Conservation (phyloP, 2,888 invertebrate species). For the Chymomyza amoena region DNA sequence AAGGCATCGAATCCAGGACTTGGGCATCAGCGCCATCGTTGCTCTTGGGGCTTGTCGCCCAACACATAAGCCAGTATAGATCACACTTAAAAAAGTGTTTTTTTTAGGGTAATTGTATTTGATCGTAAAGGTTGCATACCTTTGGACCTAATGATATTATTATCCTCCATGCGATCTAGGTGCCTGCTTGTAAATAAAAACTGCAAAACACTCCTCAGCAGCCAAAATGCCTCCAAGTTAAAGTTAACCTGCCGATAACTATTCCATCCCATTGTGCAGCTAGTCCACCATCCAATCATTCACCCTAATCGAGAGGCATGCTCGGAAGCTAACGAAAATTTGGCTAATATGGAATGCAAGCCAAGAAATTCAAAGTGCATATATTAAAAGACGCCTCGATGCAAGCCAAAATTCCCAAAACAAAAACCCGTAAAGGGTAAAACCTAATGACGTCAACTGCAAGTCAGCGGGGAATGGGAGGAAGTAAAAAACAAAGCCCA, state of each 20-base stretch:
- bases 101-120: too few relatives aligned
- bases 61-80: too few relatives aligned
- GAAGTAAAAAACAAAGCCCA: neutral
- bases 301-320: constrained; percentile 34
- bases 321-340: constrained; percentile 68
- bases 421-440: constrained; percentile 19
- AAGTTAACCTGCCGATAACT: neutral
- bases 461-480: constrained; percentile 45
- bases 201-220: too few relatives aligned
- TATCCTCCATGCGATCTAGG: too few relatives aligned
- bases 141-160: too few relatives aligned
- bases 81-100: too few relatives aligned
- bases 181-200: too few relatives aligned
- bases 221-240: too few relatives aligned
- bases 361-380: constrained; percentile 67
- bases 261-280: neutral
- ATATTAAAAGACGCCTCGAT: constrained; percentile 45
- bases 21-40: too few relatives aligned
- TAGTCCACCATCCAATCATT: neutral
- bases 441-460: constrained; percentile 72
- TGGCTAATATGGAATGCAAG: constrained; percentile 69
- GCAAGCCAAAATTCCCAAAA: neutral
- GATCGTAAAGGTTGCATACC: too few relatives aligned
- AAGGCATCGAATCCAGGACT: too few relatives aligned
- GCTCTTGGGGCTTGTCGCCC: too few relatives aligned